Evolutionary conservation across 2,113 vertebrate species (phyloP).

Genomic region (Oplegnathus fasciatus): DNA sequence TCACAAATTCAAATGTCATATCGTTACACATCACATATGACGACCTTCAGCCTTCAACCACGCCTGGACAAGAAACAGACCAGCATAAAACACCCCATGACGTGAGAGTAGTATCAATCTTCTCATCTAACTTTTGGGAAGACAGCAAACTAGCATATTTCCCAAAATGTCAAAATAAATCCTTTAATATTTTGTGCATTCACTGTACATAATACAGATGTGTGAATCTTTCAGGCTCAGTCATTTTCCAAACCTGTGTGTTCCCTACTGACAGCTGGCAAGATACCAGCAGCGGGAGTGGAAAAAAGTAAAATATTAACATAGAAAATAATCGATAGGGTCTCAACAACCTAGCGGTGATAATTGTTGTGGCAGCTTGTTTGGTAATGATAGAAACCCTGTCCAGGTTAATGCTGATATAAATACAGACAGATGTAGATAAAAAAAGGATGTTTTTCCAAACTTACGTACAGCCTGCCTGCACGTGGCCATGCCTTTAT

Average conservation of each 20-base stretch:
- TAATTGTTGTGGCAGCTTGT: neutral
- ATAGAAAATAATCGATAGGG: slow-evolving; percentile 7
- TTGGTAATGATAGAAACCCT: neutral
- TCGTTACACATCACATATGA: neutral
- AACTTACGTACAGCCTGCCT: slow-evolving; percentile 94
- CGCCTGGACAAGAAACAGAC: neutral
- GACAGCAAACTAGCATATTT: neutral
- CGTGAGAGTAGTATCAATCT: neutral
- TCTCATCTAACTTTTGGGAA: neutral
- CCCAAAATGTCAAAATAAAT: neutral
- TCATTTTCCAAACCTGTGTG: slow-evolving; percentile 3
- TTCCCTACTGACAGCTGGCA: neutral
- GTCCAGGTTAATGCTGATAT: slow-evolving; percentile 10
- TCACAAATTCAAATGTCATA: neutral
- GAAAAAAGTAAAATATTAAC: slow-evolving; percentile 7
- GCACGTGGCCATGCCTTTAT: slow-evolving; percentile 89
- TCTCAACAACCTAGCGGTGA: neutral
- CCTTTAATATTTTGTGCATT: neutral
- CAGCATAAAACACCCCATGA: neutral
- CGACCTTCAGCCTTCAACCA: no score
- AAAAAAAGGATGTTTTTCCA: slow-evolving; percentile 38
- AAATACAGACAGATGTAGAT: slow-evolving; percentile 10
- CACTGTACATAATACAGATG: neutral
- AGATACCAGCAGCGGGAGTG: slow-evolving; percentile 2
- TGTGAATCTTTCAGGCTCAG: neutral